Base-by-base conservation (phyloP, 2,888 invertebrate genomes). In the Malthinus flaveolus region DNA sequence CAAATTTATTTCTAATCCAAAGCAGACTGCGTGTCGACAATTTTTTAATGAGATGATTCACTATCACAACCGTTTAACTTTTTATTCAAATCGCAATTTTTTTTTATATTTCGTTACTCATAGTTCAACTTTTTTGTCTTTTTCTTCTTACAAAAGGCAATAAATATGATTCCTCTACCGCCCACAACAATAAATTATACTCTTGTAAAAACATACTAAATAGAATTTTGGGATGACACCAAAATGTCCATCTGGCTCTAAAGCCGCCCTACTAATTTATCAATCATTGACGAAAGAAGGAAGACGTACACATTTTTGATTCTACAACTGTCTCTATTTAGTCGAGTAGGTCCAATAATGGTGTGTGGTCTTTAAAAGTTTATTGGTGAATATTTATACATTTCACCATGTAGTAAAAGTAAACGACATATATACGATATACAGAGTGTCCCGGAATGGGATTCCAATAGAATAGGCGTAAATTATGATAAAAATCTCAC, bases 141-240 rank as follows among this genome's bases (percentile, higher is more conserved):
- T 23, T n/a, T 5, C 23, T 23, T 23, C 5, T n/a, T 9, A 9
- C 23, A 36, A 34, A 47, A 47, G 15, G 13, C 23, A 23, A 23
- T 23, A 23, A 23, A 35, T 9, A 7, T 42, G 13, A 55, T 32
- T 51, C 59, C 63, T 60, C 23, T 23, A 3, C 23, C 23, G 5
- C 58, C 63, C 60, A 64, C 61, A 61, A 49, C 56, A 63, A 68
- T 69, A 69, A 69, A 69, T 70, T 68, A 69, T 51, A 60, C 63
- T 63, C 67, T 68, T 68, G 64, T 69, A 67, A 67, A 70, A 68
- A 70, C 67, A 68, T 53, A 56, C 56, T 58, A 59, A 65, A 61
- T 51, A 59, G 53, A 62, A 54, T 52, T 59, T 54, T 51, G 56
- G 56, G 57, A 62, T 63, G 67, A 61, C 65, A 63, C 65, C 23